Evolutionary conservation across 2,797 vertebrate genomes (phyloP), one percentile per base, ranked within the genome.

Genomic region (Lepus townsendii): DNA sequence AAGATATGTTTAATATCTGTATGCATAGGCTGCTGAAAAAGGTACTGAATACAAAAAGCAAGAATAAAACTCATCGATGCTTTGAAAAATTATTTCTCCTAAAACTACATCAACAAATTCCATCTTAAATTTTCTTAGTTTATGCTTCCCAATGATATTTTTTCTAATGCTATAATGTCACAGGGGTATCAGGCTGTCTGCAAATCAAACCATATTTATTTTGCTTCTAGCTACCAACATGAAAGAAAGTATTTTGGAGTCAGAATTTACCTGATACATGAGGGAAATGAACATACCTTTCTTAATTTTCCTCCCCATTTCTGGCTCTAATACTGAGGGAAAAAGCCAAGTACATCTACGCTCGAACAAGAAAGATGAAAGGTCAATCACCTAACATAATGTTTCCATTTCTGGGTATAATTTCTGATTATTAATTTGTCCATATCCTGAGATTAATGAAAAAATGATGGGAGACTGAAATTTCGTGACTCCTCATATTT

Each of bases 1-100:
- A 95, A 82, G n/a, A 88, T 89, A 80, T 60, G 38, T 93, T 95
- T 94, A 94, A 93, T 93, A 96, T 97, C 94, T 93, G 95, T 93
- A 87, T 76, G 60, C 47, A 90, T 87, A 80, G 52, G 73, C 72
- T 92, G 52, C 50, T 94, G 38, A 60, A 97, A 95, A 94, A 93
- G 91, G 72, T 78, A 84, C 19, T 57, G 76, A 83, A 83, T 73
- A 32, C 76, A 92, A 87, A 97, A 93, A 89, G 20, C 50, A 84
- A 32, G 38, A 92, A 91, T 95, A 95, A 96, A 95, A 96, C 87
- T 32, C n/a, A 79, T 78, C 65, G 90, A 66, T 92, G 71, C 38
- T 83, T 90, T 96, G 60, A 94, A 95, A 96, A 90, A 89, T 12
- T 87, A n/a, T 65, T 94, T 88, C 82, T 93, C 54, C 69, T 66